Evolutionary conservation across 2,113 vertebrate genomes (phyloP).

Genomic region (Lanius collurio): DNA sequence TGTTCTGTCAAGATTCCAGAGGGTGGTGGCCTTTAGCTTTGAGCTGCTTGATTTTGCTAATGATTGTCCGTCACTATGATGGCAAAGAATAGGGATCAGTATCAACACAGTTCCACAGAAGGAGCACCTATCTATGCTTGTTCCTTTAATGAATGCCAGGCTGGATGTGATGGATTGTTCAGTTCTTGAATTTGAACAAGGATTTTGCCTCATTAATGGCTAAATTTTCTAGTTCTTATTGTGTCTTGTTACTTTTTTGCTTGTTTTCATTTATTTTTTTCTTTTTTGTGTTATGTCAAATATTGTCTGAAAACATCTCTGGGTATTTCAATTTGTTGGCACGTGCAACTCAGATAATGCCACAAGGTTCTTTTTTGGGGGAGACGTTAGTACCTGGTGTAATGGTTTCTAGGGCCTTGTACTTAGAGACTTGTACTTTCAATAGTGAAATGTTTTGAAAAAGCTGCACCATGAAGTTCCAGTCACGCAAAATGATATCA

Average conservation of each 20-base stretch:
- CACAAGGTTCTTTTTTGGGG: neutral
- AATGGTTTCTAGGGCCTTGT: neutral
- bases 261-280: neutral
- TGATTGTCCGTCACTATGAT: neutral
- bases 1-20: neutral
- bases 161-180: neutral
- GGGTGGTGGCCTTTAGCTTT: neutral
- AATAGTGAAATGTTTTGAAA: neutral
- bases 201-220: neutral
- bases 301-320: neutral
- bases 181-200: neutral
- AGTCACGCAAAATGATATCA: neutral
- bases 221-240: neutral
- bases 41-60: neutral
- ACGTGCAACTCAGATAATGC: neutral
- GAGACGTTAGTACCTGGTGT: neutral
- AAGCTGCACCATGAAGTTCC: neutral
- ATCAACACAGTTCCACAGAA: neutral
- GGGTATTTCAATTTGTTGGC: neutral
- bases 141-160: neutral
- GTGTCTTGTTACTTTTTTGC: neutral
- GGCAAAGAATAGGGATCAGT: neutral
- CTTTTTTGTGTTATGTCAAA: neutral
- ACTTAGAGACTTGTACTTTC: neutral
- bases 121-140: neutral